Conservation (phyloP, 2,113 vertebrate genomes). For the Seriola aureovittata region DNA sequence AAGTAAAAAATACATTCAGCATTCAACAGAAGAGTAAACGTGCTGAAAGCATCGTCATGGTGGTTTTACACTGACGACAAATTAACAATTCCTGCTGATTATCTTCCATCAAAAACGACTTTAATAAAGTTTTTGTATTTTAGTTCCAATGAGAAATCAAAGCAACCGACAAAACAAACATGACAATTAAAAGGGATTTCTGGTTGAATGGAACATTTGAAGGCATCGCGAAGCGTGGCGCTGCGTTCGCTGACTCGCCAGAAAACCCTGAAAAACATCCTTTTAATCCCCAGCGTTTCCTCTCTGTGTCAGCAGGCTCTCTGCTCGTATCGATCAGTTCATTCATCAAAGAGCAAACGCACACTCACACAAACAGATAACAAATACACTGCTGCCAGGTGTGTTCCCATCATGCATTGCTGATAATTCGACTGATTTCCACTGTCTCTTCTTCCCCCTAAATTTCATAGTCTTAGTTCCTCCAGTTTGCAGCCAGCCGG, state of each 20-base stretch:
- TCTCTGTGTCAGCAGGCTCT: slow-evolving; percentile 54
- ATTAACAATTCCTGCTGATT: background rate
- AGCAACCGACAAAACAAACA: slow-evolving; percentile 6
- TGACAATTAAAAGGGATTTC: slow-evolving; percentile 21
- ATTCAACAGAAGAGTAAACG: background rate
- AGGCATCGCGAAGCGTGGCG: slow-evolving; percentile 3
- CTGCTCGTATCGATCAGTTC: slow-evolving; percentile 58
- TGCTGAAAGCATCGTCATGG: background rate
- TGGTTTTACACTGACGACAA: background rate
- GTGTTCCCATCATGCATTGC: slow-evolving; percentile 49
- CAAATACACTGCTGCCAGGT: background rate
- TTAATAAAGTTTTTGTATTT: background rate
- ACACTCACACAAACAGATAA: slow-evolving; percentile 3
- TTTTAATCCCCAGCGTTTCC: slow-evolving; percentile 59
- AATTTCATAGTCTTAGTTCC: background rate
- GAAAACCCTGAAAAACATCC: slow-evolving; percentile 44
- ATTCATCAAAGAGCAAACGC: slow-evolving; percentile 54
- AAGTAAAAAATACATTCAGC: background rate
- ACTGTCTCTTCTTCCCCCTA: background rate
- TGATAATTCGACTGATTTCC: background rate
- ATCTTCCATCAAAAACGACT: background rate
- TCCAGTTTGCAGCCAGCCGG: background rate
- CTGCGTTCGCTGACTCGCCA: slow-evolving; percentile 57
- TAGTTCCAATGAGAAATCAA: slow-evolving; percentile 1
- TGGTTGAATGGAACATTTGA: slow-evolving; percentile 2